A percentile compares a stretch with the other conserved stretches of the same genome.
These are phyloP conservation scores for Maccullochella peelii DNA, from an alignment of 2,113 vertebrate genomes.

Conservation along the genomic window DNA sequence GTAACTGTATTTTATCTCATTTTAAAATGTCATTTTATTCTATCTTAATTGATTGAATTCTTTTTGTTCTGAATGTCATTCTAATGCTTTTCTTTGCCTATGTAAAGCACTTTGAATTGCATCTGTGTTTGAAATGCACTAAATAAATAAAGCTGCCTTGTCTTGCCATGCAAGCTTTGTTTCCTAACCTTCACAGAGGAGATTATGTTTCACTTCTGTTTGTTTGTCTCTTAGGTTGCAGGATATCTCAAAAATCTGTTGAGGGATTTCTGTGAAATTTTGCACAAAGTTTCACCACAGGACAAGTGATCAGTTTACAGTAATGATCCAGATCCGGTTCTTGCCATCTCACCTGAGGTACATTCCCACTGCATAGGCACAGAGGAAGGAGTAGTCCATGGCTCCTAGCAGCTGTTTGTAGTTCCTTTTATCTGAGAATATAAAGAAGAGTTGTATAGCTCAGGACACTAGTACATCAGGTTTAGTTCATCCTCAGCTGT, in stretches of 20 bases:
- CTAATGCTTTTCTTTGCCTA: too few species aligned
- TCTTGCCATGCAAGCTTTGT: neutral
- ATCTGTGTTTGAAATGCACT: too few species aligned
- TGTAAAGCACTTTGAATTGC: too few species aligned
- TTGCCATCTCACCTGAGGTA: slow-evolving; percentile 89
- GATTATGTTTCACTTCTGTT: neutral
- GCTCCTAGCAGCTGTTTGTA: slow-evolving; percentile 93
- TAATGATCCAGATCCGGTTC: neutral
- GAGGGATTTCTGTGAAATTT: neutral
- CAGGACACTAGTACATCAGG: neutral
- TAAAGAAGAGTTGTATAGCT: neutral
- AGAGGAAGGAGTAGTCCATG: slow-evolving; percentile 95
- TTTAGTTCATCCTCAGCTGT: neutral
- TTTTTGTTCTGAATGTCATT: too few species aligned
- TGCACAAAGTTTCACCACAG: neutral
- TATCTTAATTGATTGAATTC: too few species aligned
- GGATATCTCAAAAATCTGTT: neutral
- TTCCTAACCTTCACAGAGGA: neutral
- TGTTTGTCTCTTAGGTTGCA: neutral
- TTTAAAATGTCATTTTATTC: too few species aligned
- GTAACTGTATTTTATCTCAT: too few species aligned
- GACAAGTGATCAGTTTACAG: neutral
- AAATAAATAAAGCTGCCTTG: too few species aligned
- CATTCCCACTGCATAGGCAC: slow-evolving; percentile 95
- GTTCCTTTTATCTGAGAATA: slow-evolving; percentile 88